Evolutionary conservation across 1,140 invertebrate species (phyloP), one percentile per base, ranked within the genome.

Genomic region (Drosophila bocqueti): DNA sequence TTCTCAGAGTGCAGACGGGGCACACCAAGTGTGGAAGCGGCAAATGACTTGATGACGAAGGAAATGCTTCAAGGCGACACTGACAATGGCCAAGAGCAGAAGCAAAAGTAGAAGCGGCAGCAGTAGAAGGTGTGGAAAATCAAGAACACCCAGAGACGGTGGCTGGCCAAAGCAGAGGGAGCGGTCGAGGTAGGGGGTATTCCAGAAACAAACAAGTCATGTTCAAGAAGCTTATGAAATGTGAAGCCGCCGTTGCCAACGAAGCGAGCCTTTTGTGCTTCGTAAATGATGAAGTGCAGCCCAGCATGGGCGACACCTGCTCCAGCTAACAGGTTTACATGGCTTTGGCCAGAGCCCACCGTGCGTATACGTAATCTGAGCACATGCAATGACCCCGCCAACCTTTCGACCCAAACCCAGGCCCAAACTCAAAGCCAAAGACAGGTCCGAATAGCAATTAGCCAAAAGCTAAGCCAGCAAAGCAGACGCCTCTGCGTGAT

Each of bases 221-320:
- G 71, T 73, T 73, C 62, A 74, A 83, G 68, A 86, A 87, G 78
- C 84, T 90, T 84, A 89, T 81, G 85, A 89, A 90, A 89, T 89
- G 63, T 78, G 85, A 89, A 84, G 85, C 85, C 78, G 36, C 43
- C 59, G 60, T 46, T 64, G 62, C 36, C 38, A 63, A n/a, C 40
- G 43, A 34, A 62, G 40, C 59, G 46, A 62, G 43, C 68, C 79
- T 73, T 72, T 62, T 73, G 57, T 68, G 45, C 63, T 45, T 42
- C 52, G 34, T 72, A 82, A 83, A 77, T 73, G 50, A 58, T 66
- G 69, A 85, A 74, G 69, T 82, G 79, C 74, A 81, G 63, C 50
- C 63, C 40, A n/a, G n/a, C 34, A 36, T 13, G 60, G 46, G 29
- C 43, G 43, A 46, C 66, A 49, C 65, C 65, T 54, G 67, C 63